phyloP scores from a whole-genome alignment of 2,888 invertebrate genomes.

The Platycheirus rosarum region DNA sequence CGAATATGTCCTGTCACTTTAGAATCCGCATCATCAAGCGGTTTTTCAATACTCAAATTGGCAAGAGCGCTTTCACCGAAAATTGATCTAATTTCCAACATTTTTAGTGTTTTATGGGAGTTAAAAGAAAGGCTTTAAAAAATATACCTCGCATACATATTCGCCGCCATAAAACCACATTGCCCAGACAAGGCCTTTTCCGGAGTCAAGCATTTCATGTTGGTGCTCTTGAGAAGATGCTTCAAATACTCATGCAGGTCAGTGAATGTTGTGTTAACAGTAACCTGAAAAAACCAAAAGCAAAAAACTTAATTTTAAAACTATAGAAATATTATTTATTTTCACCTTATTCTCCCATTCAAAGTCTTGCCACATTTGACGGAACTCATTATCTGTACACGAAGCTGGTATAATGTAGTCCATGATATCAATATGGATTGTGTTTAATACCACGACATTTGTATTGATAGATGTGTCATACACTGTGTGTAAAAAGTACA shows the following conservation, averaged over 20 bases:
- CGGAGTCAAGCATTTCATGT: slow-evolving; percentile 99
- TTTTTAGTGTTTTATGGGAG: no score
- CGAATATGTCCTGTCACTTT: slow-evolving; percentile 98
- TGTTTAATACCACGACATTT: slow-evolving; percentile 98
- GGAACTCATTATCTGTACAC: slow-evolving; percentile 97
- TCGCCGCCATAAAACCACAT: slow-evolving; percentile 99
- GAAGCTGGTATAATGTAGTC: slow-evolving; percentile 98
- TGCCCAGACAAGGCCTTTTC: slow-evolving; percentile 98
- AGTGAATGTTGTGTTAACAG: slow-evolving; percentile 96
- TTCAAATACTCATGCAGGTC: slow-evolving; percentile 96
- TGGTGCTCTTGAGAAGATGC: slow-evolving; percentile 96
- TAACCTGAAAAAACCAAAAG: slow-evolving; percentile 79
- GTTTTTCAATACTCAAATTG: slow-evolving; percentile 98
- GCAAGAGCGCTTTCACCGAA: slow-evolving; percentile 99
- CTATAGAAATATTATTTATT: neutral
- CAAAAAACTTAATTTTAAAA: neutral
- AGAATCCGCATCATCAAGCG: slow-evolving; percentile 92
- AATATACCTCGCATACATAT: slow-evolving; percentile 94
- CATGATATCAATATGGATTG: slow-evolving; percentile 99
- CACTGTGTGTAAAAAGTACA: slow-evolving; percentile 84
- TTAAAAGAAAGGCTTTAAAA: no score
- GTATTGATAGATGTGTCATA: slow-evolving; percentile 92
- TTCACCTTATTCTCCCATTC: slow-evolving; percentile 99
- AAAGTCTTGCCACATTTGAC: slow-evolving; percentile 99
- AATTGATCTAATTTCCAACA: slow-evolving; percentile 87